A percentile compares a stretch with the other conserved stretches of the same genome.
These are phyloP conservation scores for Labia minor DNA, from an alignment of 2,888 invertebrate genomes.

Conservation along the genomic window DNA sequence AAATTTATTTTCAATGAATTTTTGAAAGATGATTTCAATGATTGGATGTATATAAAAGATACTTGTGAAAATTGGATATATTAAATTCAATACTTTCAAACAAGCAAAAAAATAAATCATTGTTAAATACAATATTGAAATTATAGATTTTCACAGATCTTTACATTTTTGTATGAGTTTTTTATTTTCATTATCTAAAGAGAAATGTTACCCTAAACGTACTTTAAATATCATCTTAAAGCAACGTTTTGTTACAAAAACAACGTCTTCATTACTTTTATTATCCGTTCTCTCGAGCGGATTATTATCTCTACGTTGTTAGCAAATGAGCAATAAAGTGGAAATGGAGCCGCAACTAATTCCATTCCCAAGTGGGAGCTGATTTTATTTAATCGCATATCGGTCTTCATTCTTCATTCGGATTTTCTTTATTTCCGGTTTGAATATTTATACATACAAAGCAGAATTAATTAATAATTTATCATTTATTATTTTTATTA, in stretches of 20 bases:
- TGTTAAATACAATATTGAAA: no score
- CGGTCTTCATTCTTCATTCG: not conserved
- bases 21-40: no score
- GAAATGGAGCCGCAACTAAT: not conserved
- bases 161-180: no score
- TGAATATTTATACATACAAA: not conserved
- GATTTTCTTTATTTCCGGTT: not conserved
- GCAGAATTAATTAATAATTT: no score
- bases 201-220: not conserved
- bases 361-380: not conserved
- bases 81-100: no score
- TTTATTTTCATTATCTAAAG: no score
- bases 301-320: not conserved
- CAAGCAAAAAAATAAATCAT: no score
- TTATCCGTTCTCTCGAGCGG: not conserved
- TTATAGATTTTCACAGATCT: no score
- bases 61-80: no score
- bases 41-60: no score
- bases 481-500: no score
- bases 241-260: not conserved
- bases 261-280: not conserved
- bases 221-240: not conserved
- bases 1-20: no score
- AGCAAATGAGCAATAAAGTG: not conserved
- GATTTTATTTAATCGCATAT: not conserved